phyloP scores from a whole-genome alignment of 2,797 vertebrate species.

The Halcyon chelicuti region DNA sequence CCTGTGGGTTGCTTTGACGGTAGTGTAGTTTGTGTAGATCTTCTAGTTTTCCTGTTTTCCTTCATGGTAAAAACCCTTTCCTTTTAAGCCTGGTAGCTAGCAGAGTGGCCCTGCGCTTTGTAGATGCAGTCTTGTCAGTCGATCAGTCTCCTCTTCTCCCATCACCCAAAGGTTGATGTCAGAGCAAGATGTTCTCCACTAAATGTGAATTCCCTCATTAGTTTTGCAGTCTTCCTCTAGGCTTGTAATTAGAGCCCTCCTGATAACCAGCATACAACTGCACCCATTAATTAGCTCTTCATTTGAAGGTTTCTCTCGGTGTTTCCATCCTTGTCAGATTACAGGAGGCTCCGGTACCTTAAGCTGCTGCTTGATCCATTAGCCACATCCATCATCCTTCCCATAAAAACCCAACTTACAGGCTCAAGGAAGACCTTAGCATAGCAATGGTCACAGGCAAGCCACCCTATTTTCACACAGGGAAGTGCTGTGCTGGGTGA shows the following conservation, averaged over 20 bases:
- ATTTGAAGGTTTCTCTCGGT: neutral
- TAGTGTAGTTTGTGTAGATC: neutral
- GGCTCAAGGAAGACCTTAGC: neutral
- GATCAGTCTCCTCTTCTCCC: neutral
- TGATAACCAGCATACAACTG: neutral
- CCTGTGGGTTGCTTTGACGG: neutral
- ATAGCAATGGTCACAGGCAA: neutral
- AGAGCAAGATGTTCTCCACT: neutral
- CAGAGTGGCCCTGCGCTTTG: neutral
- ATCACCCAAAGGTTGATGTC: neutral
- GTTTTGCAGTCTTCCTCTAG: neutral
- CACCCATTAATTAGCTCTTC: constrained; percentile 35
- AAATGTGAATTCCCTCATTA: constrained; percentile 14
- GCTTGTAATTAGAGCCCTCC: constrained; percentile 8
- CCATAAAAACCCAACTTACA: neutral
- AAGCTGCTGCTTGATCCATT: neutral
- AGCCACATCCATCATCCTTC: neutral
- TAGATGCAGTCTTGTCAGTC: neutral
- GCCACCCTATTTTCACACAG: neutral
- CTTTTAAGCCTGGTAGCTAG: neutral
- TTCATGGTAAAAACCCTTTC: neutral
- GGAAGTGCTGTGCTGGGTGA: neutral
- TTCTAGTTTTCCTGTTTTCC: neutral
- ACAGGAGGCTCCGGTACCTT: neutral
- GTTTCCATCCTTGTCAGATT: neutral